Base-by-base conservation (phyloP, 1,140 invertebrate species). In the Chrysopa pallens region DNA sequence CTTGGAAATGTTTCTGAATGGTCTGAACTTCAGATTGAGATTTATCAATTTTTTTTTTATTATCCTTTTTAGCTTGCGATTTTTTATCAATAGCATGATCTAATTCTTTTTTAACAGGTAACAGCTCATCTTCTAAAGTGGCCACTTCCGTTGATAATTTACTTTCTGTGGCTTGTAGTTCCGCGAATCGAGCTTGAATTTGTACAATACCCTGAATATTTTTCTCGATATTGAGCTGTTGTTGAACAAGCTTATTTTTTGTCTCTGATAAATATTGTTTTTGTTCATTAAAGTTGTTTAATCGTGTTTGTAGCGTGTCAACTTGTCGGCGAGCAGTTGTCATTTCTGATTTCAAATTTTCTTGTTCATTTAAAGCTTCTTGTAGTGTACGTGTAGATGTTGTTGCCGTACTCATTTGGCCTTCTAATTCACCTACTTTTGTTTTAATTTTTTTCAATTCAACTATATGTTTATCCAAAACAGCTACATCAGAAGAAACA, bases 131-230 rank as follows among this genome's bases (percentile, higher is more conserved):
- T 40, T 59, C 47, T 2, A 66, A 45, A 33, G 59, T 53, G 38
- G 58, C 54, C 9, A 67, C 41, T 49, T 66, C 62, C 9, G 46
- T 42, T 14, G 52, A 29, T 12, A 55, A 57, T 38, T 55, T 58
- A 15, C 60, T 57, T 27, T 50, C 56, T 38, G 62, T 60, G 9
- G 43, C 36, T 42, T 59, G 55, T 42, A 63, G 47, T 45, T 63
- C 55, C 14, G 59, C 58, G n/a, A 60, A 56, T 28, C 54, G 57
- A 42, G 63, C 58, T 59, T 66, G 55, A 29, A 67, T 40, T 36
- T 51, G 44, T 0, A 50, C 52, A 46, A 52, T 54, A 12, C 47
- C 52, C 27, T 58, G 52, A 13, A 52, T 41, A 15, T 43, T 39
- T 42, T 50, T 52, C 45, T 58, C 42, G 8, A 52, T 35, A 23